phyloP scores from a whole-genome alignment of 2,797 vertebrate species.

The Chrysocyon brachyurus region DNA sequence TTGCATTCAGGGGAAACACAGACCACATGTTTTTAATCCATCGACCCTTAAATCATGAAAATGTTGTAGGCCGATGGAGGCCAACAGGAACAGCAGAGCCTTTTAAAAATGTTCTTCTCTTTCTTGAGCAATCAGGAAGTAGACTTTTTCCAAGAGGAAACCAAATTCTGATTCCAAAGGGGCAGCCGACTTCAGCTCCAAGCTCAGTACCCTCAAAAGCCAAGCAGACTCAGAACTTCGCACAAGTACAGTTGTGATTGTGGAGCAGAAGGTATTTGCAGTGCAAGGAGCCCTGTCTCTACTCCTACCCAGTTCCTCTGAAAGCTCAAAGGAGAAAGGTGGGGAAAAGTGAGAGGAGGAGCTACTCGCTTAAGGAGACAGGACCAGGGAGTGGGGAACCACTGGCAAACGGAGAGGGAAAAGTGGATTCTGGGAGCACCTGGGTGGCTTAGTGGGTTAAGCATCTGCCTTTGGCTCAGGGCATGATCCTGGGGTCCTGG shows the following conservation, averaged over 20 bases:
- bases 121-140: conserved; percentile 60
- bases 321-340: neutral
- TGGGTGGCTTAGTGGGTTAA: too few relatives aligned
- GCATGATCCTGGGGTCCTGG: too few relatives aligned
- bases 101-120: conserved; percentile 53
- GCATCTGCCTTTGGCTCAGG: too few relatives aligned
- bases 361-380: rapidly evolving
- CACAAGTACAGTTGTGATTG: rapidly evolving
- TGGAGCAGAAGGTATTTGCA: rapidly evolving
- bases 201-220: neutral
- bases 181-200: neutral
- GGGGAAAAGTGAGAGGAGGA: neutral
- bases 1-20: conserved; percentile 56
- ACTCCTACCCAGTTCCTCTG: rapidly evolving
- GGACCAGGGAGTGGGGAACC: rapidly evolving
- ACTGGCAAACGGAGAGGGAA: rapidly evolving
- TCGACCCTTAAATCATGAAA: conserved; percentile 72
- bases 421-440: too few relatives aligned
- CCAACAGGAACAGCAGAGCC: conserved; percentile 12
- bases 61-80: conserved; percentile 6
- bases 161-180: conserved; percentile 48
- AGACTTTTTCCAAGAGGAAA: conserved; percentile 71
- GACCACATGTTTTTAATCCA: conserved; percentile 78
- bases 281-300: neutral
- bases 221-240: neutral